phyloP scores from a whole-genome alignment of 2,113 vertebrate genomes.

The Tupaia chinensis region DNA sequence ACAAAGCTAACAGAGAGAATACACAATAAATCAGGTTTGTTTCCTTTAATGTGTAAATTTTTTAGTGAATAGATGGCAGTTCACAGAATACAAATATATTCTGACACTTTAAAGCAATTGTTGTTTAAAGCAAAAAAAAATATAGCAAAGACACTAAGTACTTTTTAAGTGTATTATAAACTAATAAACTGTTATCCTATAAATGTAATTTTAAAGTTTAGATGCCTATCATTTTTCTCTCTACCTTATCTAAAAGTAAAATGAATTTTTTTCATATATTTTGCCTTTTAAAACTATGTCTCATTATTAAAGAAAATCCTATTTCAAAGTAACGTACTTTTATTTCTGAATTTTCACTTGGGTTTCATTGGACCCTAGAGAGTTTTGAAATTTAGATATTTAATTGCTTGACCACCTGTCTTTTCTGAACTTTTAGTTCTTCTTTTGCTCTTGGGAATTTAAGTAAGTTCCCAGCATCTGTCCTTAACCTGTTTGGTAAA shows the following conservation, averaged over 20 bases:
- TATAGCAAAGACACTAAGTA: background rate
- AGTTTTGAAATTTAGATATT: conserved; percentile 55
- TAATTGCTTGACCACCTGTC: conserved; percentile 66
- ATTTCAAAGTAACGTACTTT: background rate
- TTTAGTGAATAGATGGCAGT: background rate
- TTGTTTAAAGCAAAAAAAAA: background rate
- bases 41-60: background rate
- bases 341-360: background rate
- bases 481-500: conserved; percentile 50
- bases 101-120: background rate
- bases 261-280: background rate
- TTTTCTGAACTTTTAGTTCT: conserved; percentile 43
- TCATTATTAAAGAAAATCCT: conserved; percentile 14
- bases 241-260: background rate
- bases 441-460: conserved; percentile 52
- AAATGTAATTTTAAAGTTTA: background rate
- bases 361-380: background rate
- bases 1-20: background rate
- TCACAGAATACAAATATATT: background rate
- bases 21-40: background rate
- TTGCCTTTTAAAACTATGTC: background rate
- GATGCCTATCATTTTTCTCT: background rate
- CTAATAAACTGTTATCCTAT: background rate
- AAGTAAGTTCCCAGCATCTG: conserved; percentile 60
- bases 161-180: conserved; percentile 8